phyloP scores from a whole-genome alignment of 1,140 invertebrate species.

The Pentalonia nigronervosa region DNA sequence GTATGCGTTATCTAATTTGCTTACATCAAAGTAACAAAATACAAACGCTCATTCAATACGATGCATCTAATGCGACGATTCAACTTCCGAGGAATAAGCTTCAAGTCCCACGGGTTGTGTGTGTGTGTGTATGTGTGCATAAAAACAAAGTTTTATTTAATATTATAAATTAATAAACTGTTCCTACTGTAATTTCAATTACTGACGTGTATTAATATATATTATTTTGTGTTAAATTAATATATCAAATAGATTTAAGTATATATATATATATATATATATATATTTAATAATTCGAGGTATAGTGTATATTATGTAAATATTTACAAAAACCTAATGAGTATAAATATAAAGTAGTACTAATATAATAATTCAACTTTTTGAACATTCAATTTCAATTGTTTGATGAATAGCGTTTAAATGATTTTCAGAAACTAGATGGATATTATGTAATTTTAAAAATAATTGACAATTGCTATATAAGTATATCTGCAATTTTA shows the following conservation, averaged over 20 bases:
- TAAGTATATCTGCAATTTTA: background rate
- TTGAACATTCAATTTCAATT: background rate
- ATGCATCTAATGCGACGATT: background rate
- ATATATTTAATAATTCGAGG: background rate
- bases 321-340: no score
- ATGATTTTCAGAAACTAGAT: background rate
- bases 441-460: background rate
- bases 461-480: background rate
- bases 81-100: background rate
- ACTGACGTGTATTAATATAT: background rate
- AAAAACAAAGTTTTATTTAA: background rate
- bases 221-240: background rate
- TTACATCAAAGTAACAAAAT: slow-evolving; percentile 10
- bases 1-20: background rate
- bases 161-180: background rate
- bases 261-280: background rate
- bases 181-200: background rate
- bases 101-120: background rate
- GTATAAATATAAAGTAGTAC: no score
- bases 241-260: background rate
- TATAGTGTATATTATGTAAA: background rate
- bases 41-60: background rate
- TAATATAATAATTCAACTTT: no score
- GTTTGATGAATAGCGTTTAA: background rate
- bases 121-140: background rate